Conservation (phyloP, 2,113 vertebrate species). For the Apteryx mantelli region DNA sequence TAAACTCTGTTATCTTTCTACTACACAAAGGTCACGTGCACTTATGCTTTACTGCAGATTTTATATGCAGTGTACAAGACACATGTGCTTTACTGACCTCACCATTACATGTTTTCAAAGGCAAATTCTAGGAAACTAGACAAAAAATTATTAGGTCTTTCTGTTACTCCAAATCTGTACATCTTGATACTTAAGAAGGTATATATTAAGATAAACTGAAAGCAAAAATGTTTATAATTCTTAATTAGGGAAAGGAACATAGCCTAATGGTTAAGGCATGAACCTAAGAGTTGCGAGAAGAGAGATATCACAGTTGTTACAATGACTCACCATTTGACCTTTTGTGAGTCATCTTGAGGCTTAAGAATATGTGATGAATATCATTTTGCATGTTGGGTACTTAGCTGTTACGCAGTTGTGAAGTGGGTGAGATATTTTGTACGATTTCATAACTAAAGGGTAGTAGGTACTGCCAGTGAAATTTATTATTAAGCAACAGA, state of each 20-base stretch:
- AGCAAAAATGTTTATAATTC: neutral
- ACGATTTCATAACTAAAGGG: neutral
- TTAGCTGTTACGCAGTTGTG: neutral
- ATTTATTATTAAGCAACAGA: neutral
- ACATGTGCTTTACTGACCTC: conserved; percentile 7
- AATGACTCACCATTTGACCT: neutral
- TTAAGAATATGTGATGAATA: neutral
- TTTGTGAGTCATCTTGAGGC: neutral
- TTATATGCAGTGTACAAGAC: conserved; percentile 53
- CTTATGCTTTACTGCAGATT: conserved; percentile 7
- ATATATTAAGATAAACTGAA: neutral
- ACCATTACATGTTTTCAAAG: neutral
- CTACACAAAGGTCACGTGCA: neutral
- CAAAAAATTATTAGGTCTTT: neutral
- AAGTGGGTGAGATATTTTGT: neutral
- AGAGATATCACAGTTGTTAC: neutral
- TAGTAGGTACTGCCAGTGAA: neutral
- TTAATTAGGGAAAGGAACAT: neutral
- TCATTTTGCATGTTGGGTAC: neutral
- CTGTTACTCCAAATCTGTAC: neutral
- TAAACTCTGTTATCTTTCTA: neutral
- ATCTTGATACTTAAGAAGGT: neutral
- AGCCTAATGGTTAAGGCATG: neutral
- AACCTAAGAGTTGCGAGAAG: neutral
- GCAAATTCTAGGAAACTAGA: conserved; percentile 5